A percentile compares a stretch with the other conserved stretches of the same genome.
Conservation (phyloP, 1,140 invertebrate species). For the Drosophila sulfurigaster region DNA sequence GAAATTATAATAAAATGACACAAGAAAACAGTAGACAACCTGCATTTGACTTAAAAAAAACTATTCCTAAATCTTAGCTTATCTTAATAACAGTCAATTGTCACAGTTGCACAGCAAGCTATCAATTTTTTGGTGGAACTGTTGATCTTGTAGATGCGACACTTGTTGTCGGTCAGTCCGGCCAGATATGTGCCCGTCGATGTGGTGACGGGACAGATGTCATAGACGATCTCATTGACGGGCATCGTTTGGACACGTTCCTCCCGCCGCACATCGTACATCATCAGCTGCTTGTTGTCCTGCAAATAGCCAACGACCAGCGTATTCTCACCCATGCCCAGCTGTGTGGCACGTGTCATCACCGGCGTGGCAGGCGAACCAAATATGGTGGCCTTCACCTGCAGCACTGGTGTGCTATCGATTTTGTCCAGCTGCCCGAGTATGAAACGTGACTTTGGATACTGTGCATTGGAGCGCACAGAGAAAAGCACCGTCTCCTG, state of each 20-base stretch:
- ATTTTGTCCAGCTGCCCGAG: slow-evolving; percentile 86
- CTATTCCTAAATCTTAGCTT: neutral
- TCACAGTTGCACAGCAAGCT: slow-evolving; percentile 8
- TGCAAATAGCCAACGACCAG: slow-evolving; percentile 90
- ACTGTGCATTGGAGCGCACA: slow-evolving; percentile 86
- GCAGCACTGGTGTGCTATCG: slow-evolving; percentile 79
- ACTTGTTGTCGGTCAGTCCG: slow-evolving; percentile 88
- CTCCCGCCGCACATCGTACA: slow-evolving; percentile 89
- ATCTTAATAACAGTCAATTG: slow-evolving; percentile 9
- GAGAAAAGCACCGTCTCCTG: slow-evolving; percentile 89
- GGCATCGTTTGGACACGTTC: slow-evolving; percentile 87
- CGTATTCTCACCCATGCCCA: slow-evolving; percentile 86
- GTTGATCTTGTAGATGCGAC: slow-evolving; percentile 87
- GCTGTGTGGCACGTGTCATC: slow-evolving; percentile 87
- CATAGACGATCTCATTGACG: slow-evolving; percentile 88
- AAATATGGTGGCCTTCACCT: slow-evolving; percentile 87
- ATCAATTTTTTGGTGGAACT: slow-evolving; percentile 23
- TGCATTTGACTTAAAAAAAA: neutral
- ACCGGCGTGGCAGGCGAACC: slow-evolving; percentile 88
- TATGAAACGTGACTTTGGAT: slow-evolving; percentile 87
- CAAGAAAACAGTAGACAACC: slow-evolving; percentile 12
- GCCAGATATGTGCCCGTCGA: slow-evolving; percentile 86
- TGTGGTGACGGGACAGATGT: slow-evolving; percentile 87
- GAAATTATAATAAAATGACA: slow-evolving; percentile 17
- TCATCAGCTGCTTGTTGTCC: slow-evolving; percentile 86